A percentile compares a stretch with the other conserved stretches of the same genome.
These are phyloP conservation scores for Pseudomyrmex pallidus DNA, from an alignment of 1,140 invertebrate species.

Conservation along the genomic window DNA sequence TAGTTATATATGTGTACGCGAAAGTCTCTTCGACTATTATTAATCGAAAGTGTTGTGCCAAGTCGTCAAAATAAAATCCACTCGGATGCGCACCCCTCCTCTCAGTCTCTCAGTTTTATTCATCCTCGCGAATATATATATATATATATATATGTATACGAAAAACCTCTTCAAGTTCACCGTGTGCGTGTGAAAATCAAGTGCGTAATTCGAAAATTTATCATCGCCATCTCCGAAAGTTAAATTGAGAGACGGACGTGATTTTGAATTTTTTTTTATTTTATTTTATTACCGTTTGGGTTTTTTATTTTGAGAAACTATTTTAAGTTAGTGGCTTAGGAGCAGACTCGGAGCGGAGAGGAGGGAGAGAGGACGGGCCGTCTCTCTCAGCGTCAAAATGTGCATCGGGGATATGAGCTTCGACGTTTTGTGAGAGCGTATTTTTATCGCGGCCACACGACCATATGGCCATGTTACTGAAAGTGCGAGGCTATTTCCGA, in stretches of 20 bases:
- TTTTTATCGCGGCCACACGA: constrained; percentile 33
- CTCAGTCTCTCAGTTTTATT: no score
- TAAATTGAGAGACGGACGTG: not conserved
- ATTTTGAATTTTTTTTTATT: not conserved
- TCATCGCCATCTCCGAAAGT: no score
- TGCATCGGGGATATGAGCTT: constrained; percentile 1
- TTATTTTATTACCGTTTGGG: not conserved
- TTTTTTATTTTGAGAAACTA: constrained; percentile 29
- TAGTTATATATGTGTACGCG: constrained; percentile 29
- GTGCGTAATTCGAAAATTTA: no score
- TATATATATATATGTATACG: no score
- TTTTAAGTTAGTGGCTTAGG: constrained; percentile 7
- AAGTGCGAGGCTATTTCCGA: constrained; percentile 47
- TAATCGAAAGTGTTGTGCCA: constrained; percentile 72
- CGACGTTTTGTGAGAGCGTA: constrained; percentile 27
- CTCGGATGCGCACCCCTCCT: constrained; percentile 2
- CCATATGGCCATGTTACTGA: constrained; percentile 51
- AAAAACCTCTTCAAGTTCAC: no score
- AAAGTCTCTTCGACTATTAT: constrained; percentile 68
- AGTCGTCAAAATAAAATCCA: constrained; percentile 67
- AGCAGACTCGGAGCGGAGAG: not conserved
- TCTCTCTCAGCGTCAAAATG: not conserved
- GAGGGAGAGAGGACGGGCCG: no score
- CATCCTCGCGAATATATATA: no score
- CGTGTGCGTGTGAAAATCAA: no score